phyloP scores from a whole-genome alignment of 2,113 vertebrate species.

The Baryphthengus martii region DNA sequence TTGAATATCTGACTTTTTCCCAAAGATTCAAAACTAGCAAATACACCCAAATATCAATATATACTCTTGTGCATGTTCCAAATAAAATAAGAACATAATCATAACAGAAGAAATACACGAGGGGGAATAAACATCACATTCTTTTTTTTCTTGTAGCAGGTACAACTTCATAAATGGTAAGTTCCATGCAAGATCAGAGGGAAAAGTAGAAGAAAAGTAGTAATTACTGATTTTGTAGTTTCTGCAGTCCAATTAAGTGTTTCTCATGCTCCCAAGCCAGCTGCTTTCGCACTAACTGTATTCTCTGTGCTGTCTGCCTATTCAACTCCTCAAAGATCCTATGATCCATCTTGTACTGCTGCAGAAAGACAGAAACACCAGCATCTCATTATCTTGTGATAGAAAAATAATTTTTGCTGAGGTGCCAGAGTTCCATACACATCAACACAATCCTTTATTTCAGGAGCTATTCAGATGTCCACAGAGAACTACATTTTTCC shows the following conservation, averaged over 20 bases:
- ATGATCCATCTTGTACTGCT: constrained; percentile 83
- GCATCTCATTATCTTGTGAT: neutral
- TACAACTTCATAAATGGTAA: neutral
- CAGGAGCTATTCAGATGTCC: neutral
- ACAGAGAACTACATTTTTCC: neutral
- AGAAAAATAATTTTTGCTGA: neutral
- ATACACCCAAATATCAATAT: neutral
- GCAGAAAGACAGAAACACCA: neutral
- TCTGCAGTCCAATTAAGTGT: constrained; percentile 74
- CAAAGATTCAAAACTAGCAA: neutral
- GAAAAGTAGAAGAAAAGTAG: neutral
- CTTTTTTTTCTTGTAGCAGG: neutral
- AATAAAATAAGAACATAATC: neutral
- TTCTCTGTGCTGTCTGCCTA: constrained; percentile 68
- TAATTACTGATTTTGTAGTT: constrained; percentile 80
- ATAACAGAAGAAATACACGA: neutral
- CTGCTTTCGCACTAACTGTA: constrained; percentile 77
- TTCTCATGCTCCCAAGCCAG: constrained; percentile 86
- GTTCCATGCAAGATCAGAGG: neutral
- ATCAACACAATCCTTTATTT: neutral
- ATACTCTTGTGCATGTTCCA: neutral
- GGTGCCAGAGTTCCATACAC: neutral
- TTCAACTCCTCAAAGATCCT: constrained; percentile 77
- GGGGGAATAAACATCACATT: neutral
- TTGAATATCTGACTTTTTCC: neutral